Conservation (phyloP, 2,113 vertebrate species). For the Myanophis thanlyinensis region DNA sequence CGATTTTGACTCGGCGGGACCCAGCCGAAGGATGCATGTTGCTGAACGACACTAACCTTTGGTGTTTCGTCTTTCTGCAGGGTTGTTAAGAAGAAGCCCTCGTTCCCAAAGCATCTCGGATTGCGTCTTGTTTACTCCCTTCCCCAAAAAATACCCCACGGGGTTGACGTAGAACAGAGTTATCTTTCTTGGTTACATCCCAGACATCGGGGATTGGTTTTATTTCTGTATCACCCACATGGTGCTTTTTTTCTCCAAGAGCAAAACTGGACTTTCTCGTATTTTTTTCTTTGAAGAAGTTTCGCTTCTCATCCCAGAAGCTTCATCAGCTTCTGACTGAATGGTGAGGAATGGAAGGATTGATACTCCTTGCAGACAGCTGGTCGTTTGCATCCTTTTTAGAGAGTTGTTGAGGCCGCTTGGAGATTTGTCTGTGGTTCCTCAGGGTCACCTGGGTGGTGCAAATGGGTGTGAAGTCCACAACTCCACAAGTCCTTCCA, state of each 20-base stretch:
- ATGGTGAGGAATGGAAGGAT: neutral
- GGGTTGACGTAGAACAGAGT: neutral
- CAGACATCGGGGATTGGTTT: neutral
- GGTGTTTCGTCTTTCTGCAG: neutral
- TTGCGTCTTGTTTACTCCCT: neutral
- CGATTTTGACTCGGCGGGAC: neutral
- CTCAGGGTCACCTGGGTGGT: no score
- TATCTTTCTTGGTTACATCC: neutral
- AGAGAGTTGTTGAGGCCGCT: no score
- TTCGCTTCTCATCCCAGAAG: neutral
- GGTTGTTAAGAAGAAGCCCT: neutral
- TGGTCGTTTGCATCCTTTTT: neutral
- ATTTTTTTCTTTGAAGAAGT: neutral
- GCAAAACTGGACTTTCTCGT: neutral
- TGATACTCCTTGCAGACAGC: neutral
- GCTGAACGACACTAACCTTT: no score
- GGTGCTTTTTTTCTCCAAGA: neutral
- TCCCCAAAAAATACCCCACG: neutral
- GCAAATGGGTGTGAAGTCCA: no score
- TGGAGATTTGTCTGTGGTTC: no score
- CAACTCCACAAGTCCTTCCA: no score
- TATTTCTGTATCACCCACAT: neutral
- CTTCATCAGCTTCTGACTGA: neutral
- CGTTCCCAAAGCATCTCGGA: neutral
- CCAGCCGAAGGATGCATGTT: neutral